Conservation (phyloP, 2,888 invertebrate species). For the Campoletis raptor region DNA sequence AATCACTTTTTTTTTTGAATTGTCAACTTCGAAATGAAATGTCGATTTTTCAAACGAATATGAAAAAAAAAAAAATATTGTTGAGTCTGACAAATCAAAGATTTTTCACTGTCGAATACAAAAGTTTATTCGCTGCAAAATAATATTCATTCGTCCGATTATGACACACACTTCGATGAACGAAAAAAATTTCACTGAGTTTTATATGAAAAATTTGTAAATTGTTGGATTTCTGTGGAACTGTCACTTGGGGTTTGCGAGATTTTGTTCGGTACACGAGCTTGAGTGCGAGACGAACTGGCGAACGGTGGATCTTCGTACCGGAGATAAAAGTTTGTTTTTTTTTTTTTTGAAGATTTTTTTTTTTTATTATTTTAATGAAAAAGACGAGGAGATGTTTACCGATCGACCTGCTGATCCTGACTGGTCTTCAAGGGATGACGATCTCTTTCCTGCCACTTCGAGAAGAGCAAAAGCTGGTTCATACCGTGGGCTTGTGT, state of each 20-base stretch:
- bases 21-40: neutral
- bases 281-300: neutral
- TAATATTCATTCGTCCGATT: neutral
- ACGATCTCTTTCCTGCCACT: constrained; percentile 66
- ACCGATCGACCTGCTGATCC: constrained; percentile 76
- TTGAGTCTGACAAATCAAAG: neutral
- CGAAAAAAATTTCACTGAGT: constrained; percentile 13
- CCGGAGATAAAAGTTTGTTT: neutral
- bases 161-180: constrained; percentile 2
- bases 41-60: neutral
- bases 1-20: neutral
- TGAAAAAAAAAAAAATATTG: too few relatives aligned
- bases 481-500: constrained; percentile 16
- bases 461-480: constrained; percentile 39
- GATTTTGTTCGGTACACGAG: neutral
- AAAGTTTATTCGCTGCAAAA: neutral
- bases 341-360: neutral
- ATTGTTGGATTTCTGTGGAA: neutral
- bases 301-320: constrained; percentile 3
- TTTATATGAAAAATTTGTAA: neutral
- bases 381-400: constrained; percentile 44
- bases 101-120: neutral
- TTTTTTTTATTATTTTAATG: neutral
- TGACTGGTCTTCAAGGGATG: constrained; percentile 75
- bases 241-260: neutral